Conservation (phyloP, 1,140 invertebrate genomes). For the Tetramorium simillimum region DNA sequence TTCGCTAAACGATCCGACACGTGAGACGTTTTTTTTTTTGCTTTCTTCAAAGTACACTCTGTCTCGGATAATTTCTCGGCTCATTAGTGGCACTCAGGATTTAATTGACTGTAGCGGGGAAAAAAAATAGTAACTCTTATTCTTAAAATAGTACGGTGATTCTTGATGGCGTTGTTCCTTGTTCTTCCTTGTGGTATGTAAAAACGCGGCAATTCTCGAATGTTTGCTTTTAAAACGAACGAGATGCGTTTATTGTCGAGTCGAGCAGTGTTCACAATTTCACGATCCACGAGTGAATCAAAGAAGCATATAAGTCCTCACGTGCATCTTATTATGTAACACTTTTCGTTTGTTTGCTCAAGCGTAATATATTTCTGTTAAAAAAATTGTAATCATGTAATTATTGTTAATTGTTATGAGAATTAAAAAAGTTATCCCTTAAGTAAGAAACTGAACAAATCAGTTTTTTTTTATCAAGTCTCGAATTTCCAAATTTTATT, state of each 20-base stretch:
- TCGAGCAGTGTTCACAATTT: slow-evolving; percentile 45
- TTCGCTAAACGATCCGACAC: background rate
- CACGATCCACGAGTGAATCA: background rate
- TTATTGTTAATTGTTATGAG: background rate
- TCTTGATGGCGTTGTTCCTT: background rate
- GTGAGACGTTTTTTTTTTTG: background rate
- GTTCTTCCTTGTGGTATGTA: background rate
- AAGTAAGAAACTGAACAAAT: slow-evolving; percentile 12
- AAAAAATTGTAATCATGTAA: background rate
- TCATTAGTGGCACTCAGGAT: background rate
- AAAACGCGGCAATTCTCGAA: background rate
- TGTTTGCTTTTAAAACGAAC: background rate
- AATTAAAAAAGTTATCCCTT: background rate
- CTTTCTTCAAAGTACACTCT: background rate
- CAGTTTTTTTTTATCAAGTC: background rate
- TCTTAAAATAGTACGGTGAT: background rate
- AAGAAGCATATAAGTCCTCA: background rate
- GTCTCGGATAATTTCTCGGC: background rate
- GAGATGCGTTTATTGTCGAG: slow-evolving; percentile 61
- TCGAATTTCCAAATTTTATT: slow-evolving; percentile 1
- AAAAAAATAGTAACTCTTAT: background rate
- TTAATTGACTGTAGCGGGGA: slow-evolving; percentile 35
- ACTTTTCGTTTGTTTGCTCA: background rate
- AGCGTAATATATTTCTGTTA: slow-evolving; percentile 21
- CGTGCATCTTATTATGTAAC: slow-evolving; percentile 16